A percentile compares a stretch with the other conserved stretches of the same genome.
These are phyloP conservation scores for Sycophila texana DNA, from an alignment of 2,888 invertebrate genomes.

Conservation along the genomic window DNA sequence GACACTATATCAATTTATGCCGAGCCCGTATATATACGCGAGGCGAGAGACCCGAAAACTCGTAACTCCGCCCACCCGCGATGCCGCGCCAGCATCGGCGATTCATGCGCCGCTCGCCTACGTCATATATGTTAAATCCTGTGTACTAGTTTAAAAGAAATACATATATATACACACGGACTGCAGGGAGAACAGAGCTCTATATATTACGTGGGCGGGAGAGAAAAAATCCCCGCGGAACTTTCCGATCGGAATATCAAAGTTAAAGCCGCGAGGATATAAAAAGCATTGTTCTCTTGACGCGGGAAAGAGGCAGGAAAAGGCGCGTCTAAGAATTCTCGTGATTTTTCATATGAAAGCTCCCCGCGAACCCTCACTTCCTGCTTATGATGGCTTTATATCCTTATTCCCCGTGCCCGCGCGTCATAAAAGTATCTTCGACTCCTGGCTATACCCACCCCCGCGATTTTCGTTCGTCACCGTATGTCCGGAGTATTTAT, in stretches of 20 bases:
- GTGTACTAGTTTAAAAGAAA: conserved; percentile 2
- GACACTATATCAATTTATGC: conserved; percentile 43
- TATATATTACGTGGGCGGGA: no score
- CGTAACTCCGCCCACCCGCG: conserved; percentile 17
- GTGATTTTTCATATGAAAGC: conserved; percentile 50
- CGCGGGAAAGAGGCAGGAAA: background rate
- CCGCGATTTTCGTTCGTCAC: conserved; percentile 54
- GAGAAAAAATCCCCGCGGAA: conserved; percentile 1
- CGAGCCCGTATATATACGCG: background rate
- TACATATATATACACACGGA: background rate
- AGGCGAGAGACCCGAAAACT: background rate
- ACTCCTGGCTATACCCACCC: conserved; percentile 11
- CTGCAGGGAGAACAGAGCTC: no score
- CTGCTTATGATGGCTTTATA: conserved; percentile 51
- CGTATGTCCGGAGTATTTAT: conserved; percentile 60
- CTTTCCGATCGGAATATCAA: conserved; percentile 1
- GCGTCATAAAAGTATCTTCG: conserved; percentile 53
- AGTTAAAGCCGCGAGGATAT: background rate
- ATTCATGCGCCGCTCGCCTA: conserved; percentile 10
- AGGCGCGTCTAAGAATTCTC: conserved; percentile 14
- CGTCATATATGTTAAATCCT: background rate
- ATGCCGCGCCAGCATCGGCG: conserved; percentile 28
- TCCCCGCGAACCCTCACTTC: conserved; percentile 45
- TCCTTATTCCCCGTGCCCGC: conserved; percentile 40
- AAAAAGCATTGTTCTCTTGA: conserved; percentile 3